phyloP scores from a whole-genome alignment of 1,140 invertebrate species.

The Glossosoma conforme region DNA sequence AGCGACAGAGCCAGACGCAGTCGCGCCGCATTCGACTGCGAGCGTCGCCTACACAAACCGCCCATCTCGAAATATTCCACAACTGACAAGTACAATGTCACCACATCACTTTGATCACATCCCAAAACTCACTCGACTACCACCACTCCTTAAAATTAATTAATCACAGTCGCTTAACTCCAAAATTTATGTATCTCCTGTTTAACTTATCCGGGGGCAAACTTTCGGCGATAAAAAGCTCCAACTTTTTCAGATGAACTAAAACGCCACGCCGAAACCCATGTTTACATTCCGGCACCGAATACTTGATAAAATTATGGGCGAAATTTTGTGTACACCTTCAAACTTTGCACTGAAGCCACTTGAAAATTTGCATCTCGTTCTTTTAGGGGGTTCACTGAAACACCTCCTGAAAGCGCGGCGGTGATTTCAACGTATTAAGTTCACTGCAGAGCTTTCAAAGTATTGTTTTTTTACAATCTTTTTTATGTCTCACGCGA shows the following conservation, averaged over 20 bases:
- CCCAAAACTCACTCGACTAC: not conserved
- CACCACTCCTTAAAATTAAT: conserved; percentile 15
- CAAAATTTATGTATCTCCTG: conserved; percentile 18
- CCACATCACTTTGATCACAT: conserved; percentile 15
- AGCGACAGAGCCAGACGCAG: conserved; percentile 8
- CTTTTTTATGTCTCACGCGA: too few relatives aligned
- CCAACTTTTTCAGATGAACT: conserved; percentile 14
- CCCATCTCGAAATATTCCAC: conserved; percentile 5
- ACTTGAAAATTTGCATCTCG: too few relatives aligned
- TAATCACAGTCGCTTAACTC: conserved; percentile 25
- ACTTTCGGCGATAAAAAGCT: conserved; percentile 21
- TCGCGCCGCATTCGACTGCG: conserved; percentile 6
- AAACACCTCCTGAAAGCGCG: too few relatives aligned
- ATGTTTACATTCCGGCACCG: conserved; percentile 9
- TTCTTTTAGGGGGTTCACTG: too few relatives aligned
- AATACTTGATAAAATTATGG: conserved; percentile 8
- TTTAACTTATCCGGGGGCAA: conserved; percentile 13
- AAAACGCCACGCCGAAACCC: conserved; percentile 1
- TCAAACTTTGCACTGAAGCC: conserved; percentile 7
- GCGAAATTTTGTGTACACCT: conserved; percentile 6
- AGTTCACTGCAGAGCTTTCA: too few relatives aligned
- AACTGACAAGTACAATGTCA: conserved; percentile 5
- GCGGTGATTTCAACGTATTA: too few relatives aligned
- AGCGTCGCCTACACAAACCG: not conserved
- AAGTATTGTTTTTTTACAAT: too few relatives aligned